phyloP scores from a whole-genome alignment of 2,888 invertebrate genomes.

The Eumerus sabulonum region DNA sequence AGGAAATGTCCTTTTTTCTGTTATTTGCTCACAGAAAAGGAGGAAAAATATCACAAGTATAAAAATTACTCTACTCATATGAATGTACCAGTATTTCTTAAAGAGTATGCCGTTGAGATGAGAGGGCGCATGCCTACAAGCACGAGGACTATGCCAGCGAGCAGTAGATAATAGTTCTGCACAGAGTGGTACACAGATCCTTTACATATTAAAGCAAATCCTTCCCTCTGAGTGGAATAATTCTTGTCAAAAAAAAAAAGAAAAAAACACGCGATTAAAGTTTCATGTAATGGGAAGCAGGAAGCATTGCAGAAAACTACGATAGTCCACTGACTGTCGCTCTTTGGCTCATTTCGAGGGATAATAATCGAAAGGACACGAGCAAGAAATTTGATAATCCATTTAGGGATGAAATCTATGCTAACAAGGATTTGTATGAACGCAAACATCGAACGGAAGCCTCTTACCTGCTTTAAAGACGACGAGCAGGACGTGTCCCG shows the following conservation, averaged over 20 bases:
- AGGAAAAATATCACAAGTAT: background rate
- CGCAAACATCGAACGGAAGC: constrained; percentile 10
- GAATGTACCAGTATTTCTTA: too few species aligned
- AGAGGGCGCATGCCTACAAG: constrained; percentile 13
- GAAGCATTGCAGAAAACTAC: background rate
- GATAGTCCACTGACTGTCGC: background rate
- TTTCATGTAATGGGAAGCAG: background rate
- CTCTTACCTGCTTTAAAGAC: too few species aligned
- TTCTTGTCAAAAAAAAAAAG: constrained; percentile 12
- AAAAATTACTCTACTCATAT: constrained; percentile 11
- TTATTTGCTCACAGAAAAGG: constrained; percentile 13
- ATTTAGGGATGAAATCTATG: constrained; percentile 24
- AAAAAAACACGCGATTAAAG: constrained; percentile 9
- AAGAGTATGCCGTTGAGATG: constrained; percentile 25
- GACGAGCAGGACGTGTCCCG: too few species aligned
- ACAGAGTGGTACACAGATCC: constrained; percentile 34
- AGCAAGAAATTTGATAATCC: constrained; percentile 33
- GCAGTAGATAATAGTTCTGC: constrained; percentile 48
- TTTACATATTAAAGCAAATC: constrained; percentile 58
- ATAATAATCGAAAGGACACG: constrained; percentile 38
- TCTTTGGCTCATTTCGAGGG: background rate
- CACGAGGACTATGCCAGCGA: background rate
- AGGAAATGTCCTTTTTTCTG: constrained; percentile 17
- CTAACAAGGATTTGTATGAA: constrained; percentile 17
- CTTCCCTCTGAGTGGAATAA: constrained; percentile 32